Conservation (phyloP, 2,888 invertebrate species). For the Diloba caeruleocephala region DNA sequence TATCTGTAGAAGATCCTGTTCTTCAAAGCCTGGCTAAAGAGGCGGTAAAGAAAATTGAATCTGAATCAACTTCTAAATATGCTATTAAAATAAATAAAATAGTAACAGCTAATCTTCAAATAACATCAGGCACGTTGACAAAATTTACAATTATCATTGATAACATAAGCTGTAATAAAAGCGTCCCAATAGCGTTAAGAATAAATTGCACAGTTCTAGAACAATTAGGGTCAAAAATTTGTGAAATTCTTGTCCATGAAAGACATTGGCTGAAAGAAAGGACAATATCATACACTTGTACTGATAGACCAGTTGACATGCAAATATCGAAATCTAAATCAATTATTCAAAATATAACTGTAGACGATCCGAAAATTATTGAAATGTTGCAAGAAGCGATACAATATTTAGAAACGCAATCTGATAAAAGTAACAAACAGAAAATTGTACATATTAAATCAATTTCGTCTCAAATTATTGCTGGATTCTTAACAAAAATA, state of each 20-base stretch:
- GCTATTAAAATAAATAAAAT: constrained; percentile 70
- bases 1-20: constrained; percentile 69
- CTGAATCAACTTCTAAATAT: constrained; percentile 59
- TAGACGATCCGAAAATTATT: constrained; percentile 63
- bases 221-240: constrained; percentile 68
- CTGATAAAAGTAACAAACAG: constrained; percentile 71
- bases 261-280: constrained; percentile 68
- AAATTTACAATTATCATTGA: constrained; percentile 68
- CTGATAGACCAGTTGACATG: constrained; percentile 64
- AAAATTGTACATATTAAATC: constrained; percentile 77
- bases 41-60: constrained; percentile 72
- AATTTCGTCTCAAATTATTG: constrained; percentile 84
- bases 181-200: constrained; percentile 56
- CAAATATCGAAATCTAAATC: constrained; percentile 59
- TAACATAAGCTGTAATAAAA: constrained; percentile 72
- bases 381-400: constrained; percentile 77
- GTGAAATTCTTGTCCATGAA: constrained; percentile 71
- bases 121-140: constrained; percentile 68
- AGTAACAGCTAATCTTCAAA: constrained; percentile 67
- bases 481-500: constrained; percentile 89
- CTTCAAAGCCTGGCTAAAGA: constrained; percentile 62
- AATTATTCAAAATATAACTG: constrained; percentile 42
- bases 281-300: constrained; percentile 70
- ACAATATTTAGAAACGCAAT: constrained; percentile 74
- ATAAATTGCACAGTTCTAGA: constrained; percentile 66